These are phyloP conservation scores for Aramus guarauna DNA, from an alignment of 2,113 vertebrate genomes.

Conservation along the genomic window DNA sequence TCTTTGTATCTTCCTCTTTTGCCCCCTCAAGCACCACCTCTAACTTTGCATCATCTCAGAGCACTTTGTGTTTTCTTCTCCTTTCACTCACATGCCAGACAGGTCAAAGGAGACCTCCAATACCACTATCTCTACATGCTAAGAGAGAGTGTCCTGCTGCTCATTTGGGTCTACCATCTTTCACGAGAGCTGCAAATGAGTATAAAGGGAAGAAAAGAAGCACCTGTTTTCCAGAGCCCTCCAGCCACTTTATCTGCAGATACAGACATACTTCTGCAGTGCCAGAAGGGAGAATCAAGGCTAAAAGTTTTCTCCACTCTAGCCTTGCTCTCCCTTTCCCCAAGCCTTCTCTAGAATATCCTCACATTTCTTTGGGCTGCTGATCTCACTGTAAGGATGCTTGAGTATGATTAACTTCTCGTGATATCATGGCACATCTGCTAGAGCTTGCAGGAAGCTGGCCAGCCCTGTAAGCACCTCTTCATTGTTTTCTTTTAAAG, in stretches of 20 bases:
- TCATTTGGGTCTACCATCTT: background rate
- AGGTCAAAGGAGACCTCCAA: background rate
- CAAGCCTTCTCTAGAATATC: background rate
- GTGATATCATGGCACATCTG: background rate
- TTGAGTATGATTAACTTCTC: background rate
- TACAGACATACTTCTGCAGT: background rate
- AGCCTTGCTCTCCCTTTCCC: background rate
- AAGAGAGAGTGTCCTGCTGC: background rate
- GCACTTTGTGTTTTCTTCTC: background rate
- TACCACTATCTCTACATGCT: too few relatives aligned
- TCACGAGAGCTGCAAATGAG: background rate
- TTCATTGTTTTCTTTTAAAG: background rate
- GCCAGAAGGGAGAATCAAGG: background rate
- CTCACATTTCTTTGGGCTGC: background rate
- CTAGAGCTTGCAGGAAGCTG: background rate
- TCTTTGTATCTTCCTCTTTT: background rate
- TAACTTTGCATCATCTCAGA: background rate
- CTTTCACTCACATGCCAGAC: background rate
- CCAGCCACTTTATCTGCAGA: background rate
- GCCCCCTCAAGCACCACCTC: background rate
- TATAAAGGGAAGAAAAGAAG: background rate
- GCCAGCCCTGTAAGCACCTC: background rate
- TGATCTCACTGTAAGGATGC: background rate
- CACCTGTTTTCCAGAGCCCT: background rate
- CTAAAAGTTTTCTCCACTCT: background rate